Conservation (phyloP, 2,113 vertebrate genomes). For the Melanerpes aurifrons region DNA sequence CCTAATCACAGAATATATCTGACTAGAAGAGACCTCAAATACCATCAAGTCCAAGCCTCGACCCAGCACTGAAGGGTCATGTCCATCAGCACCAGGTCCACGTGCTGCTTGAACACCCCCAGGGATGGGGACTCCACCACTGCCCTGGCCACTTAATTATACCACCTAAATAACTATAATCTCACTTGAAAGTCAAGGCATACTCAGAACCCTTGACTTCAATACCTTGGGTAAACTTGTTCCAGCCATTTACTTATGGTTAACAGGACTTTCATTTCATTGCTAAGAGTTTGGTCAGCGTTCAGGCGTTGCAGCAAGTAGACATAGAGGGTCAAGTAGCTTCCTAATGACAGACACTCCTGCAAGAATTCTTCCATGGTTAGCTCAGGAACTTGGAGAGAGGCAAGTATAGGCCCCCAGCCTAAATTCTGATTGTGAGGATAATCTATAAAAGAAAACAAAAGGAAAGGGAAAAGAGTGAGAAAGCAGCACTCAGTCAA, state of each 20-base stretch:
- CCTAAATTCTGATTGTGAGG: constrained; percentile 77
- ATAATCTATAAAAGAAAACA: constrained; percentile 71
- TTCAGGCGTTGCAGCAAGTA: constrained; percentile 92
- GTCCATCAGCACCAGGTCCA: too few species aligned
- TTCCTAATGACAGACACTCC: constrained; percentile 89
- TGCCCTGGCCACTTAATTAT: neutral
- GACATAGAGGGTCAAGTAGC: constrained; percentile 93
- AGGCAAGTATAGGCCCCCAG: constrained; percentile 93
- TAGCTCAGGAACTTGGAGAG: constrained; percentile 95
- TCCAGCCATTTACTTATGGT: constrained; percentile 90
- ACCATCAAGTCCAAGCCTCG: too few species aligned
- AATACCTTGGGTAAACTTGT: constrained; percentile 88
- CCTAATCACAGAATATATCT: neutral
- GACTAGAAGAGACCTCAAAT: too few species aligned
- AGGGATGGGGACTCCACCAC: too few species aligned
- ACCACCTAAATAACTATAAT: neutral
- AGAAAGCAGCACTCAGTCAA: neutral
- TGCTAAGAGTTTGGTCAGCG: constrained; percentile 85
- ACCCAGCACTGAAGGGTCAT: too few species aligned
- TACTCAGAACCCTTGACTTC: neutral
- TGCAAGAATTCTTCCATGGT: constrained; percentile 93
- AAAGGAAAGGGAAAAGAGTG: neutral
- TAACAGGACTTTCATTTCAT: constrained; percentile 88
- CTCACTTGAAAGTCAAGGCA: neutral
- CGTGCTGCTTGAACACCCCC: too few species aligned